A percentile compares a stretch with the other conserved stretches of the same genome.
These are phyloP conservation scores for Archips crataeganus DNA, from an alignment of 2,888 invertebrate genomes.

Conservation along the genomic window DNA sequence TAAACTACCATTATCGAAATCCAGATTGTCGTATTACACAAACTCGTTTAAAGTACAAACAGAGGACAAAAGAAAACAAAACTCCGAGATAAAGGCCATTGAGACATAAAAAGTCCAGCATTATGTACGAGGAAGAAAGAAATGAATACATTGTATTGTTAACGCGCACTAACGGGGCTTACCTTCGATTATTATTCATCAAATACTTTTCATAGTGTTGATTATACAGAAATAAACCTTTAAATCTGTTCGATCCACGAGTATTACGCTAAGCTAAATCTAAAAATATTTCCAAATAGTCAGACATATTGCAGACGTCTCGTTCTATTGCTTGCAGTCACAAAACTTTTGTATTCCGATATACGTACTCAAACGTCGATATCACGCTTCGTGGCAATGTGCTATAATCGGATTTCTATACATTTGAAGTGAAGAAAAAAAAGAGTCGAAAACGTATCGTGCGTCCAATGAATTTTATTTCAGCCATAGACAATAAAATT, in stretches of 20 bases:
- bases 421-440: conserved; percentile 47
- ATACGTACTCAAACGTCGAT: conserved; percentile 62
- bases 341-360: conserved; percentile 70
- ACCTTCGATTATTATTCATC: conserved; percentile 70
- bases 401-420: conserved; percentile 55
- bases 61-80: conserved; percentile 85
- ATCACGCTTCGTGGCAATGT: conserved; percentile 59
- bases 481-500: conserved; percentile 37
- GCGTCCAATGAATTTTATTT: conserved; percentile 62
- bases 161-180: conserved; percentile 55
- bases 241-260: conserved; percentile 61
- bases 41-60: conserved; percentile 74
- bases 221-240: conserved; percentile 62
- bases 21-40: conserved; percentile 65
- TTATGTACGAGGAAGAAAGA: conserved; percentile 65
- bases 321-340: conserved; percentile 68
- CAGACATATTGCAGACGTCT: conserved; percentile 86
- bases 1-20: conserved; percentile 64
- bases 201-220: conserved; percentile 76
- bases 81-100: conserved; percentile 83
- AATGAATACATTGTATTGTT: conserved; percentile 58
- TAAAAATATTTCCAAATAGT: conserved; percentile 86
- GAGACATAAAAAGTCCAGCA: conserved; percentile 82
- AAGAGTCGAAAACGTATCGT: conserved; percentile 49
- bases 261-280: conserved; percentile 67